Conservation (phyloP, 2,113 vertebrate species). For the Channa argus region DNA sequence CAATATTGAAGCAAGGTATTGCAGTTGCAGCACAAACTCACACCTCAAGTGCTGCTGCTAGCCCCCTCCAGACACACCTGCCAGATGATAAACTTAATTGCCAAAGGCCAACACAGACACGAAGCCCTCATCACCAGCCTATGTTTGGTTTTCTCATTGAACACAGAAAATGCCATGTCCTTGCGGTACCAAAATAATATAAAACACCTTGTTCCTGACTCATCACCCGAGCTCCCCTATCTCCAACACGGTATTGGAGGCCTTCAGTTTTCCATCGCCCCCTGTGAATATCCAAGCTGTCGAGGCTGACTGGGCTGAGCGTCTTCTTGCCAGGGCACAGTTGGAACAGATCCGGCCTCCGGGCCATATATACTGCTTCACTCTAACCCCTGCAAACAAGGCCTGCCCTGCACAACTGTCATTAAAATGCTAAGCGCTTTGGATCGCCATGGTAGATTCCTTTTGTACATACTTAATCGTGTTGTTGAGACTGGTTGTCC, state of each 20-base stretch:
- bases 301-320: constrained; percentile 75
- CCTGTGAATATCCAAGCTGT: constrained; percentile 86
- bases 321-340: constrained; percentile 82
- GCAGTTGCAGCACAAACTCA: background rate
- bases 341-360: constrained; percentile 83
- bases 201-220: constrained; percentile 65
- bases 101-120: constrained; percentile 20
- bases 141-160: constrained; percentile 35
- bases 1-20: constrained; percentile 26
- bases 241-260: constrained; percentile 55
- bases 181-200: constrained; percentile 66
- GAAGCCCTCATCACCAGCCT: constrained; percentile 1
- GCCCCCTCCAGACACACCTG: constrained; percentile 24
- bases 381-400: constrained; percentile 76
- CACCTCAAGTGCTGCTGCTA: constrained; percentile 4
- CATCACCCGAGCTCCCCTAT: constrained; percentile 49
- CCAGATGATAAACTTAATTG: constrained; percentile 45
- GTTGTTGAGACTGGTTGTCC: constrained; percentile 53
- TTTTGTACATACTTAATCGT: constrained; percentile 57
- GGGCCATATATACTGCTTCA: constrained; percentile 71
- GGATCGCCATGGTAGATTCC: constrained; percentile 49
- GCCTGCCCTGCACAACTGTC: constrained; percentile 73
- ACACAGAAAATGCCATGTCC: constrained; percentile 63
- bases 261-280: constrained; percentile 78
- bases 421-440: constrained; percentile 79